phyloP scores from a whole-genome alignment of 2,113 vertebrate species.

The Odocoileus hemionus region DNA sequence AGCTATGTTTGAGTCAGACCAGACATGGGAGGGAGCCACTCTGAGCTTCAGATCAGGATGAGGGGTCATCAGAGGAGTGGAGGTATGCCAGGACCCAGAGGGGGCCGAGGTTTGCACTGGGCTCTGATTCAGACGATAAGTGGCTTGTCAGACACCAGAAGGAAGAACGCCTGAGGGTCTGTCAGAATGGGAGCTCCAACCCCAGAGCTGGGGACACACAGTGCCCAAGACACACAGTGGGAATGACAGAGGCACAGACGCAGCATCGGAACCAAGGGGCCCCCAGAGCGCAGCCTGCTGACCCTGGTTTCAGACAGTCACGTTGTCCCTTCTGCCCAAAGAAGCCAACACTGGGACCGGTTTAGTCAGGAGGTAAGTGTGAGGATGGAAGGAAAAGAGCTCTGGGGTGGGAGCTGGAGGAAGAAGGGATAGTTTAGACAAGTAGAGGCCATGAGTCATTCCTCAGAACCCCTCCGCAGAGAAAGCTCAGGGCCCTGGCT shows the following conservation, averaged over 20 bases:
- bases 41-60: not conserved
- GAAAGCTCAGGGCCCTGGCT: not conserved
- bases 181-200: not conserved
- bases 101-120: not conserved
- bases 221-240: fast-evolving
- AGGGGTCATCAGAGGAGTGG: not conserved
- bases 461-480: not conserved
- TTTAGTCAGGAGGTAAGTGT: not conserved
- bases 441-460: not conserved
- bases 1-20: not conserved
- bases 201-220: not conserved
- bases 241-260: not conserved
- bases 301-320: not conserved
- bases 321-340: not conserved
- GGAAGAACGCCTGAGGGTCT: not conserved
- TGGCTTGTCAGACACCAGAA: not conserved
- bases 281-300: too few relatives aligned
- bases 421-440: not conserved
- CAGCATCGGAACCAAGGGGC: not conserved
- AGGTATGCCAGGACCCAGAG: not conserved
- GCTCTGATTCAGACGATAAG: not conserved
- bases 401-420: not conserved
- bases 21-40: not conserved
- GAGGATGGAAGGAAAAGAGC: not conserved
- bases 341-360: not conserved